Percentiles rank a stretch among this genome's conserved stretches.
Conservation (phyloP, 2,888 invertebrate species). For the Zootermopsis nevadensis region DNA sequence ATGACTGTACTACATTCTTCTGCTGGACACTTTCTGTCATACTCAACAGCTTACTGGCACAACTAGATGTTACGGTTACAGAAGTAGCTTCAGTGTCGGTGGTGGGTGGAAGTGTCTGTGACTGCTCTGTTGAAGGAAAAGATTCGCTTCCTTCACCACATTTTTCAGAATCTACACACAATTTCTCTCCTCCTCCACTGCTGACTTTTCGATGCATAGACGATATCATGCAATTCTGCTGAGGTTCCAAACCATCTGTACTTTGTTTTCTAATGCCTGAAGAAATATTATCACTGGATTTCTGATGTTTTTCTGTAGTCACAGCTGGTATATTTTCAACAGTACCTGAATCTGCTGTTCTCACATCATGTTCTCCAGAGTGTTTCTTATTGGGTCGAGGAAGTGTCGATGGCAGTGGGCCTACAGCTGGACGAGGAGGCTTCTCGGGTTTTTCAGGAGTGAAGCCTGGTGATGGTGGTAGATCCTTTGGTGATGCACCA, state of each 20-base stretch:
- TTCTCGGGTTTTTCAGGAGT: conserved; percentile 71
- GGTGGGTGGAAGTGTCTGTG: background rate
- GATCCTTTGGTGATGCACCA: conserved; percentile 55
- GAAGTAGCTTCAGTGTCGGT: background rate
- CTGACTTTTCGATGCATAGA: background rate
- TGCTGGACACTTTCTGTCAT: background rate
- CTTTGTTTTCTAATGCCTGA: conserved; percentile 12
- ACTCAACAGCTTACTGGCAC: conserved; percentile 3
- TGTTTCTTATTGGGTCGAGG: conserved; percentile 70
- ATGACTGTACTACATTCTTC: background rate
- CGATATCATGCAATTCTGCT: background rate
- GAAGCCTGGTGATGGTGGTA: conserved; percentile 70
- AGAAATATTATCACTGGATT: background rate
- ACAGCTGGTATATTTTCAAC: background rate
- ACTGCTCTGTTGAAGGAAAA: background rate
- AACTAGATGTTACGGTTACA: background rate
- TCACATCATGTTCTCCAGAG: conserved; percentile 64
- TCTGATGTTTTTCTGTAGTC: conserved; percentile 40
- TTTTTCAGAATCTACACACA: conserved; percentile 8
- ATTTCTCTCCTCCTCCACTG: conserved; percentile 29
- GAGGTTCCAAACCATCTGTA: conserved; percentile 9
- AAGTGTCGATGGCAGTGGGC: conserved; percentile 69
- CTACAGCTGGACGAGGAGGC: conserved; percentile 71
- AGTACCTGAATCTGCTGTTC: conserved; percentile 11
- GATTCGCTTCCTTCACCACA: background rate